phyloP scores from a whole-genome alignment of 2,113 vertebrate species.

The Peromyscus polionotus region DNA sequence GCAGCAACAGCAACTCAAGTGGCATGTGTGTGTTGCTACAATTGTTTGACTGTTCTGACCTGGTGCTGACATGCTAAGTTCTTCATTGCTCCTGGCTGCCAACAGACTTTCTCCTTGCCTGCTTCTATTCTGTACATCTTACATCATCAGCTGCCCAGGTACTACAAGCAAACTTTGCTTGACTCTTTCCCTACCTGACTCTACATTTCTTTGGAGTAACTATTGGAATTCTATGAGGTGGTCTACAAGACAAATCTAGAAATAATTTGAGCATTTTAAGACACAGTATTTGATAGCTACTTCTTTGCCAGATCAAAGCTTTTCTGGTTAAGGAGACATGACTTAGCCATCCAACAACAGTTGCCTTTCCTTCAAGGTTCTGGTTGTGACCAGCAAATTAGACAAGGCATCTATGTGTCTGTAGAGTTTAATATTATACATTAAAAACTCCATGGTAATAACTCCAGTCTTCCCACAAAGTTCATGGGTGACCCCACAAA shows the following conservation, averaged over 20 bases:
- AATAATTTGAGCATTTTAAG: neutral
- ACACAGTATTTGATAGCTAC: neutral
- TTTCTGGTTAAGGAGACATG: neutral
- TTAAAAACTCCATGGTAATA: neutral
- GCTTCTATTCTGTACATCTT: neutral
- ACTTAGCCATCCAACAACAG: neutral
- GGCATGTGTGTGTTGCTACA: conserved; percentile 83
- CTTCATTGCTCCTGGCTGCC: too few relatives aligned
- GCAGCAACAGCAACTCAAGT: conserved; percentile 91
- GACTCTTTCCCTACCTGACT: neutral
- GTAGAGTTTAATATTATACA: neutral
- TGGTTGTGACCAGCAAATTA: neutral
- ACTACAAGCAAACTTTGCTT: neutral
- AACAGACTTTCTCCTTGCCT: neutral
- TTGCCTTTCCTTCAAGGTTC: neutral
- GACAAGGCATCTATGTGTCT: neutral
- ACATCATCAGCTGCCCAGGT: neutral
- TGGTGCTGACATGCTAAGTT: neutral
- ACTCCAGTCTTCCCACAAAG: neutral
- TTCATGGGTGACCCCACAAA: neutral
- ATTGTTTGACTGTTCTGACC: neutral
- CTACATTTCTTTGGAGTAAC: neutral
- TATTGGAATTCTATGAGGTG: neutral
- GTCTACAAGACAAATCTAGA: neutral
- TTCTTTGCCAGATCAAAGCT: neutral